Conservation (phyloP, 1,140 invertebrate genomes). For the Chironomus striatipennis region DNA sequence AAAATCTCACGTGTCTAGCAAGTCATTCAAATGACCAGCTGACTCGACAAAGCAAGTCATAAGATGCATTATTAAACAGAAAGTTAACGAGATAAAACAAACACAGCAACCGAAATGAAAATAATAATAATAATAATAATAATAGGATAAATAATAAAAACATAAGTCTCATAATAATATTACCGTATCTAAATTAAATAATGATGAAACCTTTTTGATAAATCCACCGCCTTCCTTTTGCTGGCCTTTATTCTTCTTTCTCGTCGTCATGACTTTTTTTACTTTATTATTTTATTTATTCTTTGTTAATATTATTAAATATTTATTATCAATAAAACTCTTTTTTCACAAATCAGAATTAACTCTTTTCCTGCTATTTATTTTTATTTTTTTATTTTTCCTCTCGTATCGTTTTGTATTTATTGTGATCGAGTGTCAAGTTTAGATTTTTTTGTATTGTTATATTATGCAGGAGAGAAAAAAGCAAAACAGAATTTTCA, state of each 20-base stretch:
- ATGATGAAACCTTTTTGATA: slow-evolving; percentile 75
- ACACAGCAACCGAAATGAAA: slow-evolving; percentile 22
- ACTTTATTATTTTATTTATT: slow-evolving; percentile 3
- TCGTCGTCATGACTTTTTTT: slow-evolving; percentile 53
- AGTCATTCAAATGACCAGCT: too few species aligned
- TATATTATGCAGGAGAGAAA: too few species aligned
- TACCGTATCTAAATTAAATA: slow-evolving; percentile 78
- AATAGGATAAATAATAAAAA: slow-evolving; percentile 26
- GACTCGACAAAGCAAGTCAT: too few species aligned
- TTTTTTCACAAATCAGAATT: too few species aligned
- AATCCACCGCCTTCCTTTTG: slow-evolving; percentile 60
- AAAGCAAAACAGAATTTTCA: not conserved
- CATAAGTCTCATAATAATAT: slow-evolving; percentile 34
- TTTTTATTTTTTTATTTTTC: too few species aligned
- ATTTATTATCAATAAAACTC: too few species aligned
- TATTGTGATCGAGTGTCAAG: not conserved
- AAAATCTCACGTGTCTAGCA: too few species aligned
- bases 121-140: slow-evolving; percentile 27
- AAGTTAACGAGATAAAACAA: not conserved
- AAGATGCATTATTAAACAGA: not conserved
- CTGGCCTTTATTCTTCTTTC: slow-evolving; percentile 64
- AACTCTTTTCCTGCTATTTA: too few species aligned
- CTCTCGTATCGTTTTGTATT: too few species aligned
- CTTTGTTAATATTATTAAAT: too few species aligned
- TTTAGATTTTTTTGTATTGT: not conserved